A percentile compares a stretch with the other conserved stretches of the same genome.
Evolutionary conservation across 2,888 invertebrate genomes (phyloP).

Genomic region (Entomobrya proxima): DNA sequence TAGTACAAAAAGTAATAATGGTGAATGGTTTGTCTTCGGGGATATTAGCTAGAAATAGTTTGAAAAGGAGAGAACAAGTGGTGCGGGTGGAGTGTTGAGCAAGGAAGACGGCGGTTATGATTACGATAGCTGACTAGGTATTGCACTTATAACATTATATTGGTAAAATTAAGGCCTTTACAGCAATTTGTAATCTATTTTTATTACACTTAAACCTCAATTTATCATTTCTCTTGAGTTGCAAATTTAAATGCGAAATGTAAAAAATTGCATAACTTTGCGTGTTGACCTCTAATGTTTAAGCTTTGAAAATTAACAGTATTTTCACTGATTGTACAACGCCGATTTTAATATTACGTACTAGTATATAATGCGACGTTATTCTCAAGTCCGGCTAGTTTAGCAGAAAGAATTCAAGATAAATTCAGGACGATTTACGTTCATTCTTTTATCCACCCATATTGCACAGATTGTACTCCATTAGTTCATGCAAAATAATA

Average conservation of each 20-base stretch:
- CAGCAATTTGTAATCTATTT: neutral
- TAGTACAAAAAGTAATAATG: conserved; percentile 21
- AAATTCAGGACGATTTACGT: neutral
- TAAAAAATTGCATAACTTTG: neutral
- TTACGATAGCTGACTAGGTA: neutral
- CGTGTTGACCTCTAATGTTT: neutral
- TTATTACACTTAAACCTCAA: neutral
- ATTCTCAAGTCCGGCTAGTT: neutral
- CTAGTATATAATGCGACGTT: neutral
- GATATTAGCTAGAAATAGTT: neutral
- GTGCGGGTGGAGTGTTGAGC: neutral
- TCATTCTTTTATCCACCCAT: no score
- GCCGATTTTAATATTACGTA: neutral
- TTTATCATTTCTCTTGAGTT: neutral
- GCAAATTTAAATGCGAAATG: neutral
- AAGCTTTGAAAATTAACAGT: neutral
- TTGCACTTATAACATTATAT: neutral
- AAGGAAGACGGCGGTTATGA: neutral
- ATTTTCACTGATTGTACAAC: neutral
- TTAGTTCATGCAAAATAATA: neutral
- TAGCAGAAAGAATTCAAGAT: neutral
- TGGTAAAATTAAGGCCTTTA: neutral
- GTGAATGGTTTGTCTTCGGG: conserved; percentile 21
- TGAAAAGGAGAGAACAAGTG: neutral
- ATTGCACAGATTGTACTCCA: conserved; percentile 1